Evolutionary conservation across 2,797 vertebrate genomes (phyloP).

Genomic region (Synanceia verrucosa): DNA sequence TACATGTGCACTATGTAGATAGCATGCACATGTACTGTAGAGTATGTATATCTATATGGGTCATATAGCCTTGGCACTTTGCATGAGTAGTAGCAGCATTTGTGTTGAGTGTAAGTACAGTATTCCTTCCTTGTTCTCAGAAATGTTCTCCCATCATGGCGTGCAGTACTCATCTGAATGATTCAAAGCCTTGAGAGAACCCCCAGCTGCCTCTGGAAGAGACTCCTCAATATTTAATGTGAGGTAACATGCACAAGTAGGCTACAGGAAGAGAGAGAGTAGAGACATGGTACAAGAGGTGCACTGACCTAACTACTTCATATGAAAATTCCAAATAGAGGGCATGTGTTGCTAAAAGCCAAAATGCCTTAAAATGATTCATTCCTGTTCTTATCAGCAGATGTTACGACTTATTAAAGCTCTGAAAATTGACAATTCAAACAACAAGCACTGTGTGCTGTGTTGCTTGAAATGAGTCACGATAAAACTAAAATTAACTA

Average conservation of each 20-base stretch:
- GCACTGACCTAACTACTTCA: background rate
- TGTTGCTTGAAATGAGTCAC: background rate
- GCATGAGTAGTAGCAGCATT: background rate
- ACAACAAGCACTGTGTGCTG: too few relatives aligned
- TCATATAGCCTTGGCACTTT: background rate
- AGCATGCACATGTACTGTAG: conserved; percentile 1
- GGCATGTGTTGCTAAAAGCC: rapidly evolving
- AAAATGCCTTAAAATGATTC: background rate
- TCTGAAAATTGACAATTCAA: too few relatives aligned
- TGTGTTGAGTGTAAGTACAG: conserved; percentile 27
- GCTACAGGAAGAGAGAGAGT: conserved; percentile 27
- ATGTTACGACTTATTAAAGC: background rate
- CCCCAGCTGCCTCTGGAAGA: conserved; percentile 32
- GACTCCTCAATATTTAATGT: conserved; percentile 73
- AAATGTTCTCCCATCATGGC: conserved; percentile 39
- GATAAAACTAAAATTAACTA: background rate
- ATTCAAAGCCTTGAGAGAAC: conserved; percentile 64
- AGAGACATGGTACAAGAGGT: background rate
- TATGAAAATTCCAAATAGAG: background rate
- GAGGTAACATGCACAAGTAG: conserved; percentile 53
- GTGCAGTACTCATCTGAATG: conserved; percentile 69
- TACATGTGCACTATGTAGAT: background rate
- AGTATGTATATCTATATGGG: background rate
- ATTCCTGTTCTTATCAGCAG: background rate
- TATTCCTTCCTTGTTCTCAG: conserved; percentile 19